Conservation (phyloP, 1,140 invertebrate genomes). For the Lycorma delicatula region DNA sequence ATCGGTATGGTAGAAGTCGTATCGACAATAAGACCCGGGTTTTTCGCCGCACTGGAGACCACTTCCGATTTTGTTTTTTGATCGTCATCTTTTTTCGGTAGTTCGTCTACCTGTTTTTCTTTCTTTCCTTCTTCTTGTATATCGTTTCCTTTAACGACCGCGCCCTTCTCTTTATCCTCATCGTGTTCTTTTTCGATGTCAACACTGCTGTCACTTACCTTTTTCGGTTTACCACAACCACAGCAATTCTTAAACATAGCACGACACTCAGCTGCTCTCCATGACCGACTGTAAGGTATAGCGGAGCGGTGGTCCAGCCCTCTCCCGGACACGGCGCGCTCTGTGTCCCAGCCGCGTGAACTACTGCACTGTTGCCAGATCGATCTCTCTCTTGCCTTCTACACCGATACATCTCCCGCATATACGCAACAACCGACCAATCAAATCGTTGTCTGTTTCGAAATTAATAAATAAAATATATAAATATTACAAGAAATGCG, state of each 20-base stretch:
- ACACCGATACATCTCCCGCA: too few species aligned
- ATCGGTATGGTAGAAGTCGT: neutral
- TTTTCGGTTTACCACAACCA: slow-evolving; percentile 10
- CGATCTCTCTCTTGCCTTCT: too few species aligned
- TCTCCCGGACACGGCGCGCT: too few species aligned
- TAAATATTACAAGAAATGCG: too few species aligned
- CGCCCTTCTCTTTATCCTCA: neutral
- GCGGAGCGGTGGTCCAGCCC: too few species aligned
- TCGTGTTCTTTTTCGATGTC: slow-evolving; percentile 3
- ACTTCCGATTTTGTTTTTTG: neutral
- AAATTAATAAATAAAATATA: too few species aligned
- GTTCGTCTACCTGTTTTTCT: neutral
- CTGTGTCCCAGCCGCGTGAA: too few species aligned
- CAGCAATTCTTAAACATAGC: slow-evolving; percentile 19
- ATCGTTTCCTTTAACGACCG: neutral
- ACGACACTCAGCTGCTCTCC: too few species aligned
- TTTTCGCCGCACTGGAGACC: neutral
- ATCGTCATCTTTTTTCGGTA: neutral
- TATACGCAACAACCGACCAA: too few species aligned
- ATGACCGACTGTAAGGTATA: too few species aligned
- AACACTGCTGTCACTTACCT: neutral
- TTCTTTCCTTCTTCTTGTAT: neutral
- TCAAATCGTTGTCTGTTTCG: too few species aligned
- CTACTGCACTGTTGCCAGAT: too few species aligned
- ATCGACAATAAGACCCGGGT: slow-evolving; percentile 12